These are phyloP conservation scores for Limonius californicus DNA, from an alignment of 1,140 invertebrate genomes.

Conservation along the genomic window DNA sequence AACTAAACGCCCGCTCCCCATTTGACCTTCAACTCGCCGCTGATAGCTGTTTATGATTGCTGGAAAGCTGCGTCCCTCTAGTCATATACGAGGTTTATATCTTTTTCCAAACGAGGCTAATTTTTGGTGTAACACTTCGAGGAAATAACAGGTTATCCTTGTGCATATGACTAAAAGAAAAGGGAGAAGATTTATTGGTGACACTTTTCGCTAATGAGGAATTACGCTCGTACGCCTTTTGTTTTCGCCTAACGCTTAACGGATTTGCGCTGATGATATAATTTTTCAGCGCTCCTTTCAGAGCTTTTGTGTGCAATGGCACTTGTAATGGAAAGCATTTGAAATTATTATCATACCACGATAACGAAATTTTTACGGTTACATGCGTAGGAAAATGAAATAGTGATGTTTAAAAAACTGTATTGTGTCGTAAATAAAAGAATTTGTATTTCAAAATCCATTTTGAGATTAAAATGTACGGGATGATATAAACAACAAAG, in stretches of 20 bases:
- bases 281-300: background rate
- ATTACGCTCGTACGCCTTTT: background rate
- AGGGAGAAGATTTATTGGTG: background rate
- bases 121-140: background rate
- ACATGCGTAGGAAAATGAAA: too few species aligned
- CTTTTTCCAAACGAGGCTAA: background rate
- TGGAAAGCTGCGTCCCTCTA: background rate
- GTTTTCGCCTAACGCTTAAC: background rate
- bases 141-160: background rate
- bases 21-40: background rate
- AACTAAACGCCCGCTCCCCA: background rate
- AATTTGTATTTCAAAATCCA: background rate
- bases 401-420: too few species aligned
- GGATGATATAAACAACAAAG: too few species aligned
- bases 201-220: background rate
- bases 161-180: background rate
- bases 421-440: too few species aligned
- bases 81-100: background rate
- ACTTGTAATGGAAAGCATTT: background rate
- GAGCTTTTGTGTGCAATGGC: background rate
- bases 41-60: background rate
- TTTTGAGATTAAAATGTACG: background rate
- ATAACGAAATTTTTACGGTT: background rate
- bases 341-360: too few species aligned
- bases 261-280: background rate